Evolutionary conservation across 2,888 invertebrate species (phyloP), one percentile per base, ranked within the genome.

Genomic region (Crepidodera aurea): DNA sequence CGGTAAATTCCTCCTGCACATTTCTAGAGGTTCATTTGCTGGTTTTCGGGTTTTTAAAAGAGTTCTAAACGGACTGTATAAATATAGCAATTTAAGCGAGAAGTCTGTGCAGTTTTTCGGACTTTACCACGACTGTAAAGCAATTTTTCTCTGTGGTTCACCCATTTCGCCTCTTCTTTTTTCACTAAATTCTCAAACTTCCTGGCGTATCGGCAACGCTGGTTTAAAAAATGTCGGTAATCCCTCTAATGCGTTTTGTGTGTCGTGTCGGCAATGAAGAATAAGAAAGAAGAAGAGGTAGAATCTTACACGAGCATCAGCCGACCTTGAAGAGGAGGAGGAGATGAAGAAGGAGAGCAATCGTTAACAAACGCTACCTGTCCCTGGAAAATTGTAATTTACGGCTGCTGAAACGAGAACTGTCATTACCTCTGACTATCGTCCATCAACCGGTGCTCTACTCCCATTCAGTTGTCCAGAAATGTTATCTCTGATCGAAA

Each of bases 391-490:
- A 65, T 66, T 53, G 73, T 77, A 78, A 78, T 78, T 77, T 78
- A 78, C 77, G 73, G 72, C 74, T 72, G 73, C 72, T 71, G 75
- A 70, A 71, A 69, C 71, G 70, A 71, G 73, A 76, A 73, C 76
- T 77, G 77, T 76, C 76, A 74, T 74, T 75, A 74, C 72, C 72
- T 74, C 70, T 67, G 69, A 69, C 71, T 75, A 75, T 75, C 76
- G 75, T 74, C 72, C 75, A 75, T 76, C 76, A 48, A 74, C 69
- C 63, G 68, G 70, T 69, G 72, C 69, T 67, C 69, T 68, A 71
- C 69, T 66, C 67, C 75, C 71, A 76, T 77, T 75, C 77, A 75
- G 73, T 72, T 75, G 75, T 75, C 75, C 71, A 59, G 56, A 57
- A 64, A 62, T 59, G 65, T 62, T 73, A 72, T 72, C 71, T 69